phyloP scores from a whole-genome alignment of 2,113 vertebrate genomes.

The Lophochroa leadbeateri region DNA sequence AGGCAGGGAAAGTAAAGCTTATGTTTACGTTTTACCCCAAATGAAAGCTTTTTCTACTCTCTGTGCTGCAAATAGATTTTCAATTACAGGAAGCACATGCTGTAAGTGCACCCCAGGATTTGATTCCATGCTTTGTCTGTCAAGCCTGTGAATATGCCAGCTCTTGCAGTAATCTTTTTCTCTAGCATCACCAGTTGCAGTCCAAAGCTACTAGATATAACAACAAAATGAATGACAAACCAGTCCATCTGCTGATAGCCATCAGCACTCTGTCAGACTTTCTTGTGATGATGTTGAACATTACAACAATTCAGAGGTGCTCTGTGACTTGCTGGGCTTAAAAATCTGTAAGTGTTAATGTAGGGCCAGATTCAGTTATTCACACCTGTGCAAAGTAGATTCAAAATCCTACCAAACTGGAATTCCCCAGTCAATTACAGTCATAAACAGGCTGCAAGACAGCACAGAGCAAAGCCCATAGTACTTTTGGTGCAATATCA shows the following conservation, averaged over 20 bases:
- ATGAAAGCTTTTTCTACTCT: conserved; percentile 28
- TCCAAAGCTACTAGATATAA: background rate
- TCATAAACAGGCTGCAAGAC: background rate
- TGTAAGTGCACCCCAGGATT: background rate
- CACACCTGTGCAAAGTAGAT: background rate
- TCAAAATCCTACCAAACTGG: background rate
- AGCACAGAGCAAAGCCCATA: background rate
- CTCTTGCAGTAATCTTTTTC: background rate
- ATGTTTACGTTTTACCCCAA: background rate
- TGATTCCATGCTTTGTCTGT: background rate
- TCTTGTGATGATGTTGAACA: background rate
- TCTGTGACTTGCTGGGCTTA: background rate
- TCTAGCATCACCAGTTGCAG: background rate
- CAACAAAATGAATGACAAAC: background rate
- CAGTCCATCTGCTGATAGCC: background rate
- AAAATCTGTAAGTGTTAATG: background rate
- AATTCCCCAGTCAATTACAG: background rate
- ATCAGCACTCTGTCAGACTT: background rate
- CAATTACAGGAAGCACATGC: conserved; percentile 15
- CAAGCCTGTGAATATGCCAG: background rate
- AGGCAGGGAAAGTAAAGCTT: background rate
- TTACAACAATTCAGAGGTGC: background rate
- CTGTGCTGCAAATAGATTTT: background rate
- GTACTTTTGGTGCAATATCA: background rate
- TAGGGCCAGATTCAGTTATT: background rate